Evolutionary conservation across 2,113 vertebrate genomes (phyloP).

Genomic region (Struthio camelus): DNA sequence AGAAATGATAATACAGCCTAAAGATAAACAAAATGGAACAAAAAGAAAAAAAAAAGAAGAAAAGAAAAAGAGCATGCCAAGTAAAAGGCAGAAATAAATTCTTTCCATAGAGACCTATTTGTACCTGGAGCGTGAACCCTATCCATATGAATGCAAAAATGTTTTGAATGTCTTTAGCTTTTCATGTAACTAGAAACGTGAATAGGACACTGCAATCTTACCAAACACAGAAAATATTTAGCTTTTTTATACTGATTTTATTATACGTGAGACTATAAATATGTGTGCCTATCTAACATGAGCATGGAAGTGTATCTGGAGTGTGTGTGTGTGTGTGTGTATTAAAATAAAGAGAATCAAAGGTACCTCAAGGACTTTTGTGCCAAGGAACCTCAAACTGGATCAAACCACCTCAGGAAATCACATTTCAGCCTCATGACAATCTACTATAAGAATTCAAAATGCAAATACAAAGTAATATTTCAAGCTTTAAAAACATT

Average conservation of each 20-base stretch:
- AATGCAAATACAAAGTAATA: constrained; percentile 50
- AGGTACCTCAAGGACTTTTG: neutral
- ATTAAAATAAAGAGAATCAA: neutral
- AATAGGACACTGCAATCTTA: neutral
- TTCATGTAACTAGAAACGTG: neutral
- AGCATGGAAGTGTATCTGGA: neutral
- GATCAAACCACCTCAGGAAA: constrained; percentile 36
- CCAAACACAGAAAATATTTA: neutral
- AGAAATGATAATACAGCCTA: neutral
- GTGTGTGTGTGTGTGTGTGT: rapidly evolving
- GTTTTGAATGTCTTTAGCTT: neutral
- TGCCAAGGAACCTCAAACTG: neutral
- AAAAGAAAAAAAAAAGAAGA: neutral
- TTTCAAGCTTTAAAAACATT: constrained; percentile 57
- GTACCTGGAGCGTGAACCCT: neutral
- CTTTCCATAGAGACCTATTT: neutral
- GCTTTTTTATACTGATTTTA: neutral
- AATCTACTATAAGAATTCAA: constrained; percentile 35
- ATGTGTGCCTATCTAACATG: neutral
- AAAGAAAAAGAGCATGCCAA: neutral
- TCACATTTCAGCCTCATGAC: constrained; percentile 17
- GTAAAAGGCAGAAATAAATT: neutral
- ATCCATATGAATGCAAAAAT: neutral
- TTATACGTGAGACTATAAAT: neutral
- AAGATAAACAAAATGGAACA: neutral